phyloP scores from a whole-genome alignment of 2,888 invertebrate species.

The Leptopilina syphax region DNA sequence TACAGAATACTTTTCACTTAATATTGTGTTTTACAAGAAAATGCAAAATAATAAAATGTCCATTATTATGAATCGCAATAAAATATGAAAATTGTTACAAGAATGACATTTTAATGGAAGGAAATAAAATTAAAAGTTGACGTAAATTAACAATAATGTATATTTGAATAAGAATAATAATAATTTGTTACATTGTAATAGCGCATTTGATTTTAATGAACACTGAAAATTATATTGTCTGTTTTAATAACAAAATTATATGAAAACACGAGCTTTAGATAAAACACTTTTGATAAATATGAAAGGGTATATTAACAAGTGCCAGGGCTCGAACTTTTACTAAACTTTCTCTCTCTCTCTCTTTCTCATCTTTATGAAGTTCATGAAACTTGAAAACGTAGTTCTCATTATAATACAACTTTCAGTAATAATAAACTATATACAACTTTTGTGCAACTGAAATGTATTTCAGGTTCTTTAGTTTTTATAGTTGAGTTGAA shows the following conservation, averaged over 20 bases:
- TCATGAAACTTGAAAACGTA: slow-evolving; percentile 20
- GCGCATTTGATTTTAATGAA: neutral
- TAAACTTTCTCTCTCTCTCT: slow-evolving; percentile 22
- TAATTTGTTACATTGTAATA: neutral
- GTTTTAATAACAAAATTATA: neutral
- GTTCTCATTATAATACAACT: slow-evolving; percentile 20
- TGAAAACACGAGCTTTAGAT: slow-evolving; percentile 4
- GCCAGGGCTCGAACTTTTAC: slow-evolving; percentile 1
- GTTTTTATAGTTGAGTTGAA: slow-evolving; percentile 20
- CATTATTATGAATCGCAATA: neutral
- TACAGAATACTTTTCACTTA: no score
- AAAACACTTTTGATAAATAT: slow-evolving; percentile 13
- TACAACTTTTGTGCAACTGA: slow-evolving; percentile 7
- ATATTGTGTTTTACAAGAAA: no score
- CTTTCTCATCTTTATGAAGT: slow-evolving; percentile 22
- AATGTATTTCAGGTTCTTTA: slow-evolving; percentile 13
- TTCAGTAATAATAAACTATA: slow-evolving; percentile 29
- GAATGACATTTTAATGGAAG: slow-evolving; percentile 3
- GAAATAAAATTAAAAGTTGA: neutral
- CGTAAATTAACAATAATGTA: neutral
- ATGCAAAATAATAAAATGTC: neutral
- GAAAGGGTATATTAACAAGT: slow-evolving; percentile 22
- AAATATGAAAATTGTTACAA: neutral
- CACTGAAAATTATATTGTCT: slow-evolving; percentile 6
- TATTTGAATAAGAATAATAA: neutral